Evolutionary conservation across 2,888 invertebrate genomes (phyloP), one percentile per base, ranked within the genome.

Genomic region (Dione juno): DNA sequence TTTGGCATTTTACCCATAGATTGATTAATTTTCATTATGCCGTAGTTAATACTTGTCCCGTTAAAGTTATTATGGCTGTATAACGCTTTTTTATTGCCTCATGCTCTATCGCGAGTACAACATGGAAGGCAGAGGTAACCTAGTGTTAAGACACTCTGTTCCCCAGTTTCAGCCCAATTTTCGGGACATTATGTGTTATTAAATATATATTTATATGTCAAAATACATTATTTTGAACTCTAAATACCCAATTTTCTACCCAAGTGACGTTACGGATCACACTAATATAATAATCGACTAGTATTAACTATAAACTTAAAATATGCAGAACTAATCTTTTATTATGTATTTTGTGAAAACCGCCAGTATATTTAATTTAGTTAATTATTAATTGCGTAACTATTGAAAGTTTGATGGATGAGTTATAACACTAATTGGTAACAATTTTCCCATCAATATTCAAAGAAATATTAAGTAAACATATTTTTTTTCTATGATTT

Each of bases 401-500:
- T 21, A 13, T 13, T 41, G 41, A 58, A 58, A 58, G 41, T 40
- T 58, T 40, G 19, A 41, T 19, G 11, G 19, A 40, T 40, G 40
- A 52, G 14, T 13, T 52, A 52, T 21, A 52, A 37, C 0, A 58
- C 7, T 19, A 58, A 58, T 45, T 57, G 9, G n/a, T n/a, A n/a
- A 19, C 9, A 14, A 53, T 53, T 65, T 53, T 28, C 3, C 43
- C 43, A 65, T 53, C 28, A 65, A 54, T 66, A 43, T 35, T 9
- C 13, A 35, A 66, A 66, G 3, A 54, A 28, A 54, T 43, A 11
- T 28, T 41, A 13, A n/a, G 14, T 50, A 28, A 28, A 28, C 28
- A 28, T 28, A 28, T 28, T 3, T 28, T 2, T 28, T 3, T 28
- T 28, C 28, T 28, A 5, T 28, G 28, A 28, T 28, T 28, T 28